phyloP scores from a whole-genome alignment of 2,888 invertebrate species.

The Anticlea derivata region DNA sequence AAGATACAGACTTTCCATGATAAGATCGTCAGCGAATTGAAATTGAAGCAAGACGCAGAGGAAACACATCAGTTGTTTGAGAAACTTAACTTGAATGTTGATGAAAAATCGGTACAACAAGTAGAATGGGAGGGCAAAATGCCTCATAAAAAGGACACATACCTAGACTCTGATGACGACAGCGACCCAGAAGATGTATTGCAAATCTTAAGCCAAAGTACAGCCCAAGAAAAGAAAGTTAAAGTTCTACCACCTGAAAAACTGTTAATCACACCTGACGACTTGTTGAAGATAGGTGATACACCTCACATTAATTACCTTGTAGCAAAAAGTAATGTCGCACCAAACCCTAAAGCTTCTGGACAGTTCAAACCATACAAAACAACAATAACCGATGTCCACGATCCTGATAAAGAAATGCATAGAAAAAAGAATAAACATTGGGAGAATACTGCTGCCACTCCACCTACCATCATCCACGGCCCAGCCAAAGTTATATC shows the following conservation, averaged over 20 bases:
- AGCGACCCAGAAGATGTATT: constrained; percentile 84
- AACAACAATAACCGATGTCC: constrained; percentile 81
- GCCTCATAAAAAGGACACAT: constrained; percentile 49
- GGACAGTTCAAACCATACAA: constrained; percentile 83
- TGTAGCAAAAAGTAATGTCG: constrained; percentile 75
- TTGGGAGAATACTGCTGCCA: constrained; percentile 86
- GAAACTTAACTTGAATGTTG: constrained; percentile 70
- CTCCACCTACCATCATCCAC: constrained; percentile 83
- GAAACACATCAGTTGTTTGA: constrained; percentile 76
- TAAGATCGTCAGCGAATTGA: constrained; percentile 75
- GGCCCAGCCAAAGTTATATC: constrained; percentile 79
- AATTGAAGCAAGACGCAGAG: constrained; percentile 76
- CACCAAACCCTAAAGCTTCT: constrained; percentile 49
- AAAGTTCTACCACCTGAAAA: constrained; percentile 71
- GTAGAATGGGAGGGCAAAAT: constrained; percentile 85
- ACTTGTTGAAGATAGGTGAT: constrained; percentile 74
- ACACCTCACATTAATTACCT: constrained; percentile 80
- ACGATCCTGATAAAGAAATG: constrained; percentile 81
- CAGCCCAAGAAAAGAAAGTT: constrained; percentile 75
- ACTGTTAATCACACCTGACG: constrained; percentile 76
- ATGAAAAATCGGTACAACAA: constrained; percentile 73
- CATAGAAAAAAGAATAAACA: constrained; percentile 74
- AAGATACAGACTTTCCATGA: constrained; percentile 78
- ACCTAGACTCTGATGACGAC: constrained; percentile 83
- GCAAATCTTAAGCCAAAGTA: constrained; percentile 83